A percentile compares a stretch with the other conserved stretches of the same genome.
These are phyloP conservation scores for Chelon labrosus DNA, from an alignment of 2,797 vertebrate genomes.

Conservation along the genomic window DNA sequence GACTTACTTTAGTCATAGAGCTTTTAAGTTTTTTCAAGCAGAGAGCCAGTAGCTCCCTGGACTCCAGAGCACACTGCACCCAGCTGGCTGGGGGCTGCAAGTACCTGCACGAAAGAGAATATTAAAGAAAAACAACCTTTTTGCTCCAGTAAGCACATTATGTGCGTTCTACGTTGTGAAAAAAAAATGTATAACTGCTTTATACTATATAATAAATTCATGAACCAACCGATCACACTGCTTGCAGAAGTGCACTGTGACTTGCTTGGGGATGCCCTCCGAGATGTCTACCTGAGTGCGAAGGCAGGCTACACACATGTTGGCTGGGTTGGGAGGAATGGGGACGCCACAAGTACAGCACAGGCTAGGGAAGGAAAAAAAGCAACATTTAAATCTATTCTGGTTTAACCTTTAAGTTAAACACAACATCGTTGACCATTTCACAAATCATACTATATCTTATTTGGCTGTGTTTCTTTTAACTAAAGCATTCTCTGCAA, in stretches of 20 bases:
- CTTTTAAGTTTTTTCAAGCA: conserved; percentile 97
- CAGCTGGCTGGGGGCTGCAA: conserved; percentile 94
- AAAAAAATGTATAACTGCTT: not conserved
- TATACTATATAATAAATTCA: not conserved
- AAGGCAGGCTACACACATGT: conserved; percentile 96
- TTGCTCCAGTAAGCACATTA: not conserved
- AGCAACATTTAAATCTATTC: not conserved
- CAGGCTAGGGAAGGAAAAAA: conserved; percentile 80
- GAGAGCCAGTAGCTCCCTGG: conserved; percentile 93
- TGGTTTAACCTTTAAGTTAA: not conserved
- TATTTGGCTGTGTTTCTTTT: too few species aligned
- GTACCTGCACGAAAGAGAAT: conserved; percentile 83
- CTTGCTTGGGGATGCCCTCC: conserved; percentile 96
- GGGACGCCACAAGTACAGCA: conserved; percentile 95
- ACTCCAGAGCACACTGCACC: conserved; percentile 95
- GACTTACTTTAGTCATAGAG: conserved; percentile 90
- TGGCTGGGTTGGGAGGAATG: conserved; percentile 95
- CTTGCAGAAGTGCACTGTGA: conserved; percentile 94
- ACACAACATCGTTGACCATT: not conserved
- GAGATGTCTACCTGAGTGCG: conserved; percentile 96
- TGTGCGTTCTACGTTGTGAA: not conserved
- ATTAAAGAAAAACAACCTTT: not conserved
- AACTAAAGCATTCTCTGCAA: too few species aligned
- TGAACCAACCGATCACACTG: conserved; percentile 93
- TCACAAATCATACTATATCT: not conserved